These are phyloP conservation scores for Dasypolia templi DNA, from an alignment of 2,888 invertebrate genomes.

Conservation along the genomic window DNA sequence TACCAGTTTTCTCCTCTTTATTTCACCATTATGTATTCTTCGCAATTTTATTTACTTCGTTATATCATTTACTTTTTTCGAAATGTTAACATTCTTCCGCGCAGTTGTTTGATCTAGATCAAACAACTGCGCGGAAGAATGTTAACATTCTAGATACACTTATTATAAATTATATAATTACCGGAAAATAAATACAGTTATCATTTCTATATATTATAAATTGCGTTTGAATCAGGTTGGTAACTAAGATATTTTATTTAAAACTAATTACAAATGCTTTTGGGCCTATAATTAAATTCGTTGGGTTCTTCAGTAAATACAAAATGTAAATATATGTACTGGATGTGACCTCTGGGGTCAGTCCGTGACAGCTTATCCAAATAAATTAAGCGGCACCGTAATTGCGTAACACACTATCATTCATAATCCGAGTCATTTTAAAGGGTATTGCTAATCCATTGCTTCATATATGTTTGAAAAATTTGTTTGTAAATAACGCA, in stretches of 20 bases:
- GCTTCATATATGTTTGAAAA: no score
- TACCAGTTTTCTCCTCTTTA: neutral
- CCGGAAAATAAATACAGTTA: conserved; percentile 23
- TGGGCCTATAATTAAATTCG: conserved; percentile 22
- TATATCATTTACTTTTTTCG: neutral
- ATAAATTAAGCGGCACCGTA: no score
- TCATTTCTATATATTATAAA: conserved; percentile 1
- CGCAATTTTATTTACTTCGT: neutral
- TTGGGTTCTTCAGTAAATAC: conserved; percentile 14
- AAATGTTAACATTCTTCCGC: conserved; percentile 8
- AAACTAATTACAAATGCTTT: conserved; percentile 12
- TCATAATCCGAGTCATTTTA: no score
- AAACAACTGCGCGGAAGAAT: neutral
- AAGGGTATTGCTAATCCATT: no score
- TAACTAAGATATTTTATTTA: conserved; percentile 7
- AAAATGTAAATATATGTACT: neutral
- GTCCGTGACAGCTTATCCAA: conserved; percentile 13
- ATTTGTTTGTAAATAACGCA: no score
- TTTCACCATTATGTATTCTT: neutral
- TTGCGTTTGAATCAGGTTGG: neutral
- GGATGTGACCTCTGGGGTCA: neutral
- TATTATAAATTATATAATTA: conserved; percentile 9
- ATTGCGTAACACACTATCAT: no score
- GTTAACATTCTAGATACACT: conserved; percentile 16
- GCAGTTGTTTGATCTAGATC: conserved; percentile 1